Percentiles rank a stretch among this genome's conserved stretches.
Evolutionary conservation across 1,140 invertebrate genomes (phyloP).

Genomic region (Venturia canescens): DNA sequence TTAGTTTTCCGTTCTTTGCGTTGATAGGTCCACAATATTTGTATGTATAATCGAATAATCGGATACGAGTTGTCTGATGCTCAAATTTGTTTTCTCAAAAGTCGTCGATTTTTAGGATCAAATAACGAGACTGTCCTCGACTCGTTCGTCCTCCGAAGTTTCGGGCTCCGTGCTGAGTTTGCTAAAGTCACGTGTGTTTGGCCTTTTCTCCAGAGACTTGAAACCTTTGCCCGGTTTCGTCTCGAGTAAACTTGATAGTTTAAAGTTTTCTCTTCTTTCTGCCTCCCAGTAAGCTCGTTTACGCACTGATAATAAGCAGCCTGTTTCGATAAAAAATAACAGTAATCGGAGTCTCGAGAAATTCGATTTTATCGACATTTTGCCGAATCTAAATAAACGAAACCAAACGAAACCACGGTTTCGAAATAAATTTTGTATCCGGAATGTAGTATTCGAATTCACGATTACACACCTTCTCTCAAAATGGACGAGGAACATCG

Average conservation of each 20-base stretch:
- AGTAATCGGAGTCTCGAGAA: slow-evolving; percentile 37
- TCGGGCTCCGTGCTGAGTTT: slow-evolving; percentile 75
- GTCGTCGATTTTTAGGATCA: slow-evolving; percentile 16
- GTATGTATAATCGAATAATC: slow-evolving; percentile 13
- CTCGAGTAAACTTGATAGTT: slow-evolving; percentile 69
- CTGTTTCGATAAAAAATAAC: slow-evolving; percentile 60
- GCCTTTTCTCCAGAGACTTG: slow-evolving; percentile 71
- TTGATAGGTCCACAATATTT: slow-evolving; percentile 42
- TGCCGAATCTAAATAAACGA: not conserved
- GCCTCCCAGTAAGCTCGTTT: slow-evolving; percentile 69
- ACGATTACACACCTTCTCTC: no score
- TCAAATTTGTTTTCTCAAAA: not conserved
- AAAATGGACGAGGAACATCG: no score
- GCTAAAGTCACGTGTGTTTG: slow-evolving; percentile 73
- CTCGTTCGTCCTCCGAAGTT: slow-evolving; percentile 73
- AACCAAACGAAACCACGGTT: no score
- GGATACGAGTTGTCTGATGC: not conserved
- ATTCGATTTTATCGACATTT: slow-evolving; percentile 13
- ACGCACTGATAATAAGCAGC: slow-evolving; percentile 70
- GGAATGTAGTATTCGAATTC: no score
- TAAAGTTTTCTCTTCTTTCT: slow-evolving; percentile 72
- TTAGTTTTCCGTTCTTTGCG: slow-evolving; percentile 48
- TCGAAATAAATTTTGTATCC: no score
- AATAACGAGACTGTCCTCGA: slow-evolving; percentile 63
- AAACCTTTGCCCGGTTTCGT: slow-evolving; percentile 65